A percentile compares a stretch with the other conserved stretches of the same genome.
Evolutionary conservation across 2,797 vertebrate species (phyloP).

Genomic region (Poecilia velifera): DNA sequence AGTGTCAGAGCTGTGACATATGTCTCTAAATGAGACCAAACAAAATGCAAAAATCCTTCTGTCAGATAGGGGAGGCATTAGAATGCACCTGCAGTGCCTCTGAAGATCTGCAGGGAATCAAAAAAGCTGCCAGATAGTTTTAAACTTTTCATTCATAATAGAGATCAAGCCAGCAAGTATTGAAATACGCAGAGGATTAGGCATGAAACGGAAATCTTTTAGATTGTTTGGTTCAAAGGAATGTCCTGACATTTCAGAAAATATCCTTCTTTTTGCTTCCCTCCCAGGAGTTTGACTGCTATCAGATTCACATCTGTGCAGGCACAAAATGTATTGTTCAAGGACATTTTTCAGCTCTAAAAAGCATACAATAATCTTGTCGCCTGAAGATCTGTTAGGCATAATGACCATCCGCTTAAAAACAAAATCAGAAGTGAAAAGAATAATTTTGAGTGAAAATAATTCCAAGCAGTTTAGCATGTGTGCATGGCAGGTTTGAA

Average conservation of each 20-base stretch:
- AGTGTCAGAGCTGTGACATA: slow-evolving; percentile 52
- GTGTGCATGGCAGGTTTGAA: slow-evolving; percentile 5
- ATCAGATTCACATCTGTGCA: slow-evolving; percentile 41
- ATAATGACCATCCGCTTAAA: background rate
- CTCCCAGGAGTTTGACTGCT: slow-evolving; percentile 27
- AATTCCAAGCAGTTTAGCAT: background rate
- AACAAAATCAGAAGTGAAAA: slow-evolving; percentile 3
- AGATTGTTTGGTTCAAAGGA: slow-evolving; percentile 50
- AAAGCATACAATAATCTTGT: background rate
- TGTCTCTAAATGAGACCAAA: slow-evolving; percentile 48
- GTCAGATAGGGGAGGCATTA: slow-evolving; percentile 51
- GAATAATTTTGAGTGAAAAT: background rate
- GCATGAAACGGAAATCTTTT: slow-evolving; percentile 47
- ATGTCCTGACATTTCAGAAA: slow-evolving; percentile 53
- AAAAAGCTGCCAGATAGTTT: slow-evolving; percentile 55
- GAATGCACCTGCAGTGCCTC: slow-evolving; percentile 52
- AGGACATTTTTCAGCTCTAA: slow-evolving; percentile 25
- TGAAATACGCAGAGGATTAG: slow-evolving; percentile 43
- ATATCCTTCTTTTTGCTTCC: slow-evolving; percentile 5
- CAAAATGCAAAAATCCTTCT: slow-evolving; percentile 51
- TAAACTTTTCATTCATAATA: slow-evolving; percentile 46
- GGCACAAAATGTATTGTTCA: slow-evolving; percentile 32
- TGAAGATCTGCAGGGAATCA: slow-evolving; percentile 37
- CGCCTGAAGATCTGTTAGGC: background rate
- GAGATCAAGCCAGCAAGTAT: slow-evolving; percentile 36